Evolutionary conservation across 2,797 vertebrate genomes (phyloP), one percentile per base, ranked within the genome.

Genomic region (Rhinogobio ventralis): DNA sequence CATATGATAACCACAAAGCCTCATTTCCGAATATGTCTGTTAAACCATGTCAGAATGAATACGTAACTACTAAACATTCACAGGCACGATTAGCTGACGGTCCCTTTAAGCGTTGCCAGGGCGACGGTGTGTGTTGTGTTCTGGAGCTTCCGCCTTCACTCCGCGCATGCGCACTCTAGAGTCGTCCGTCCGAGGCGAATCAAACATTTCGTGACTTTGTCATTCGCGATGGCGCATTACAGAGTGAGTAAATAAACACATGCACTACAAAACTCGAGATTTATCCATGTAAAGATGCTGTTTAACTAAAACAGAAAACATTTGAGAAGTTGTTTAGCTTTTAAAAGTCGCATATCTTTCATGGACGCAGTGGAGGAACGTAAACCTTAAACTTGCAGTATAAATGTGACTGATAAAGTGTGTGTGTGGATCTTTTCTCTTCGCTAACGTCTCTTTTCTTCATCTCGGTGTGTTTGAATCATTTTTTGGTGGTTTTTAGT

Each of bases 171-270:
- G 71, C 81, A 25, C 20, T 6, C 8, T 15, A 36, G 72, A 75
- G 72, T 55, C 28, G 10, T 10, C 11, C 5, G 57, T 25, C 10
- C 4, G 57, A 60, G 11, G 57, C n/a, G 36, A 49, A 17, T 17
- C 25, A 73, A 82, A 73, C 80, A 62, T 20, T 46, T 33, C 5
- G 14, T 3, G 42, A 49, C 11, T 10, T 11, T 30, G 55, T 51
- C 28, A 23, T 75, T 51, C n/a, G 4, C 33, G 15, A 95, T 95
- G 94, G 93, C 93, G 7, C 91, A 93, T 81, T 92, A 94, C 86
- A 92, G 92, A 90, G 94, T 94, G 23, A 94, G 94, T 92, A 64
- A 64, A 30, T 14, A 8, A 7, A 39, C 39, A 39, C 8, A 39
- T 8, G 0, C 39, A 39, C 39, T 8, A 7, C 39, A 39, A 53